A percentile compares a stretch with the other conserved stretches of the same genome.
Conservation (phyloP, 2,888 invertebrate genomes). For the Osmoderma eremita region DNA sequence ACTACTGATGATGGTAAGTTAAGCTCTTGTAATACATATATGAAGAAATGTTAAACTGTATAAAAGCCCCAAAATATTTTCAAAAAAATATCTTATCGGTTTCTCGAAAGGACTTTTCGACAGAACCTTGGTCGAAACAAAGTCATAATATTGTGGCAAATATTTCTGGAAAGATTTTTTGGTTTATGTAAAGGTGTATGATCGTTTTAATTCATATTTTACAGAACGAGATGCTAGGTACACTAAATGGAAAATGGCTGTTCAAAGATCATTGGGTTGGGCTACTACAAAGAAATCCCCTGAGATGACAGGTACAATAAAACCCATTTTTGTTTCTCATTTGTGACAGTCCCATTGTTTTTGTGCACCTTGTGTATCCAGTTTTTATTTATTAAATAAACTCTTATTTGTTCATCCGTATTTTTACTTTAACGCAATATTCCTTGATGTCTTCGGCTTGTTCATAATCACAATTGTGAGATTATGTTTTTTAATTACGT, state of each 20-base stretch:
- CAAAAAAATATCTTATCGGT: no score
- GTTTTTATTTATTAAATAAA: constrained; percentile 31
- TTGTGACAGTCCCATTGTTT: constrained; percentile 24
- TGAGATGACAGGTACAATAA: constrained; percentile 78
- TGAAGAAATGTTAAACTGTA: not conserved
- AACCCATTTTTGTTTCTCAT: constrained; percentile 29
- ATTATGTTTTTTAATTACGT: no score
- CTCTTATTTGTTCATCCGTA: constrained; percentile 30
- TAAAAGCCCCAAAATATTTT: no score
- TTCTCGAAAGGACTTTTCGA: no score
- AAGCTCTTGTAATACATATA: no score
- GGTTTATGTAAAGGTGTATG: not conserved
- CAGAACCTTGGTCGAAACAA: no score
- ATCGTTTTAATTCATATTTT: no score
- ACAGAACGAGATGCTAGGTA: constrained; percentile 81
- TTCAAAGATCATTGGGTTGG: constrained; percentile 92
- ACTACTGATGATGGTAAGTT: constrained; percentile 77
- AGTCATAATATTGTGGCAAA: not conserved
- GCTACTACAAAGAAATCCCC: constrained; percentile 77
- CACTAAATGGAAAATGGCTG: constrained; percentile 95
- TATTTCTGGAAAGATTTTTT: not conserved
- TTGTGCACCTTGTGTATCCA: constrained; percentile 19
- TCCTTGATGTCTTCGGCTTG: not conserved
- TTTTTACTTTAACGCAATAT: constrained; percentile 10
- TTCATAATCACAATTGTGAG: constrained; percentile 43